These are phyloP conservation scores for Polypedilum pembai DNA, from an alignment of 1,140 invertebrate genomes.

Conservation along the genomic window DNA sequence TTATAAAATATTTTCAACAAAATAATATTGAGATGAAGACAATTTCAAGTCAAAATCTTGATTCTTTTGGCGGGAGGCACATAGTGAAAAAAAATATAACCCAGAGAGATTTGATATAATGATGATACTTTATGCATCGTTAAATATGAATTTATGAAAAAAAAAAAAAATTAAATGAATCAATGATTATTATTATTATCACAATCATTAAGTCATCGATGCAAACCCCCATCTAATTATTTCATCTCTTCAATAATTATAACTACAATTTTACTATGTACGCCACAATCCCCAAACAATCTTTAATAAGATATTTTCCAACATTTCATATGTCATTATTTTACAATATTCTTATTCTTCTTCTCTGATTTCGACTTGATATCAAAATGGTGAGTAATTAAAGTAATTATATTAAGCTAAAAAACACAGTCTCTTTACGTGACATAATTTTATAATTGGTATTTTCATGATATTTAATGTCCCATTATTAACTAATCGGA, in stretches of 20 bases:
- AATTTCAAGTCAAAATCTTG: neutral
- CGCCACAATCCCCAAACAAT: neutral
- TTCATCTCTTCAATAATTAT: neutral
- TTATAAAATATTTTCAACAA: neutral
- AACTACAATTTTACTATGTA: neutral
- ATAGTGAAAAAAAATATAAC: neutral
- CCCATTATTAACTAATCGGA: neutral
- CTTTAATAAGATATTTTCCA: neutral
- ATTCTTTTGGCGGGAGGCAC: neutral
- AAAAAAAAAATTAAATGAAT: neutral
- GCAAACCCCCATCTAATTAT: neutral
- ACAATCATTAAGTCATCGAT: slow-evolving; percentile 7
- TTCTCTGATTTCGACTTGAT: neutral
- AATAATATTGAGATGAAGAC: neutral
- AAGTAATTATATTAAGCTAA: neutral
- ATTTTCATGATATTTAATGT: neutral
- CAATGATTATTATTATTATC: neutral
- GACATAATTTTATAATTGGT: neutral
- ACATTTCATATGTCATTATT: neutral
- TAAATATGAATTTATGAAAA: neutral
- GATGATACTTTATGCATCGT: neutral
- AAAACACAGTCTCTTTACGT: slow-evolving; percentile 12
- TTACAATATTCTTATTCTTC: neutral
- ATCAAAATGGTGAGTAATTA: neutral
- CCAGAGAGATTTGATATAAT: neutral